These are phyloP conservation scores for Dicyrtoma fusca DNA, from an alignment of 2,888 invertebrate genomes.

Conservation along the genomic window DNA sequence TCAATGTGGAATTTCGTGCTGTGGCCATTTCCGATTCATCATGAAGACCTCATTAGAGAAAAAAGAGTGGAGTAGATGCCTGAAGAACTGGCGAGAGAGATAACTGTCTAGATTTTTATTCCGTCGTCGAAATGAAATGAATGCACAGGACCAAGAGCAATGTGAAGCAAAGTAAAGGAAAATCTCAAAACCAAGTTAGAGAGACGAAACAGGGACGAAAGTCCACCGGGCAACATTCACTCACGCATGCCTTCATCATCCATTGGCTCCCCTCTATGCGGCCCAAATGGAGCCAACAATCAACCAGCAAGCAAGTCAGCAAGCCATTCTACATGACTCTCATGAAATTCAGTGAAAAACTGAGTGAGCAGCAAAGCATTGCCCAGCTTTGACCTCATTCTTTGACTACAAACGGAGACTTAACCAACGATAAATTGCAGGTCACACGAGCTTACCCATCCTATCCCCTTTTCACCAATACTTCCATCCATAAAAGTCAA, in stretches of 20 bases:
- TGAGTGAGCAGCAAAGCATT: conserved; percentile 25
- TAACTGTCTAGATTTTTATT: too few species aligned
- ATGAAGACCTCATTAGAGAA: conserved; percentile 36
- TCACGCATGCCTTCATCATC: conserved; percentile 38
- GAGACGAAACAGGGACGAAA: conserved; percentile 38
- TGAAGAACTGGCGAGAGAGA: conserved; percentile 11
- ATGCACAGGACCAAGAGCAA: too few species aligned
- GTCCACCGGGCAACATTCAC: conserved; percentile 43
- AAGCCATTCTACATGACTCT: conserved; percentile 17
- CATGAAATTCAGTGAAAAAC: conserved; percentile 36
- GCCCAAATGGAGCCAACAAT: conserved; percentile 35
- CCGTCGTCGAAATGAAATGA: too few species aligned
- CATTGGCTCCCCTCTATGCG: conserved; percentile 36
- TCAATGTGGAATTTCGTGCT: conserved; percentile 27
- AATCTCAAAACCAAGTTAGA: too few species aligned
- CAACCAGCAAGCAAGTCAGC: conserved; percentile 12
- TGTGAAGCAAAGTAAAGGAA: too few species aligned
- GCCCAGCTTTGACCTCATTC: conserved; percentile 42
- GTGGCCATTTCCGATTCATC: conserved; percentile 36
- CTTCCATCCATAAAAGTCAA: conserved; percentile 38
- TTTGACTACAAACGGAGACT: conserved; percentile 34
- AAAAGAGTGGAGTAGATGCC: not conserved
- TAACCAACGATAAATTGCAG: conserved; percentile 42
- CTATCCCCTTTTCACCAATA: conserved; percentile 41
- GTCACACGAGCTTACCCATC: conserved; percentile 42